A percentile compares a stretch with the other conserved stretches of the same genome.
Conservation (phyloP, 1,140 invertebrate species). For the Lordiphosa stackelbergi region DNA sequence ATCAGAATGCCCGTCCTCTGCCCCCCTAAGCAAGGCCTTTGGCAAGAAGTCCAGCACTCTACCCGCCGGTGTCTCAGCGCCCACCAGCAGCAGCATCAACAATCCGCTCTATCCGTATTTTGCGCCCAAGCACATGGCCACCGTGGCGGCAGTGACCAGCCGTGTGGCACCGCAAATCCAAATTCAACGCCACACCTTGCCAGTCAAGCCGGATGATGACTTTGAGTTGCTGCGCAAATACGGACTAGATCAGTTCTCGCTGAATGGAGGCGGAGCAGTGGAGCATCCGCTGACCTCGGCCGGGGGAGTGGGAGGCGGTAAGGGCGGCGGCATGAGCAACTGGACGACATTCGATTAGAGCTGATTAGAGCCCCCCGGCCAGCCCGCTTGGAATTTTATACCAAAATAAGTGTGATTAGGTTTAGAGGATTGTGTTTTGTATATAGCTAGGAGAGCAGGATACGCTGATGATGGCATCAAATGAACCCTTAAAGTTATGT, state of each 20-base stretch:
- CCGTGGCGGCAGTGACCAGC: constrained; percentile 52
- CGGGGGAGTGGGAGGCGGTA: constrained; percentile 21
- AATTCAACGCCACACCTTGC: constrained; percentile 42
- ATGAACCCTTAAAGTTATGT: constrained; percentile 42
- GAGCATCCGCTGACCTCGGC: constrained; percentile 18
- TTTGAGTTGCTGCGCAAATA: constrained; percentile 80
- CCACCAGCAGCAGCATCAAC: constrained; percentile 63
- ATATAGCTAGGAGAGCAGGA: constrained; percentile 47
- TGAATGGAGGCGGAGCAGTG: constrained; percentile 40
- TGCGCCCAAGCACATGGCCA: constrained; percentile 77
- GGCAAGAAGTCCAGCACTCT: constrained; percentile 78
- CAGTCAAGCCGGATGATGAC: constrained; percentile 74
- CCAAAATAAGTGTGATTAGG: constrained; percentile 68
- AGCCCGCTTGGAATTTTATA: constrained; percentile 41
- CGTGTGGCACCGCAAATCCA: constrained; percentile 37
- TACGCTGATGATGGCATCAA: constrained; percentile 23
- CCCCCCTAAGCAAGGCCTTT: constrained; percentile 48
- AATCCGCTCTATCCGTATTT: constrained; percentile 82
- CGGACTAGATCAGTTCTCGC: constrained; percentile 78
- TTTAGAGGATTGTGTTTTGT: constrained; percentile 49
- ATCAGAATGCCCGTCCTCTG: constrained; percentile 74
- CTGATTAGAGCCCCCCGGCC: background rate
- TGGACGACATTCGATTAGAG: constrained; percentile 74
- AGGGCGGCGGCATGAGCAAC: constrained; percentile 67
- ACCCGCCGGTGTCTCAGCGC: constrained; percentile 70